Conservation (phyloP, 2,888 invertebrate genomes). For the Brachypterus glaber region DNA sequence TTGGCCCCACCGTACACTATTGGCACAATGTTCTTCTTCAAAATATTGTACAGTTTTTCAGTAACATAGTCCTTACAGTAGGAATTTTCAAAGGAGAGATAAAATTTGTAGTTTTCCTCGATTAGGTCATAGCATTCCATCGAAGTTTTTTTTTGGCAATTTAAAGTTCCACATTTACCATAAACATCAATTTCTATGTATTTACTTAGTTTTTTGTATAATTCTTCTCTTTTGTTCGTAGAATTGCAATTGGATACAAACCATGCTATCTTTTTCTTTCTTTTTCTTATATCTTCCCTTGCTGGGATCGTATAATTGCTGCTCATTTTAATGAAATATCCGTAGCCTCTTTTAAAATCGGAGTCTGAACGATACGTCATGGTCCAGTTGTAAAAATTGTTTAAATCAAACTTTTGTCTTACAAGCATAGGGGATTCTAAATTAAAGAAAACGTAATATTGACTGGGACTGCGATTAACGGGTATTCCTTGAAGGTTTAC, state of each 20-base stretch:
- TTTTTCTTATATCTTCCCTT: constrained; percentile 24
- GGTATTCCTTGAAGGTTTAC: constrained; percentile 32
- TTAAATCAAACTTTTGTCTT: constrained; percentile 22
- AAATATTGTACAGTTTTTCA: constrained; percentile 50
- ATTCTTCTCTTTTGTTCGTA: constrained; percentile 38
- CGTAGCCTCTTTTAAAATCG: constrained; percentile 38
- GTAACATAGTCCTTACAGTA: constrained; percentile 56
- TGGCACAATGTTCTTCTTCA: constrained; percentile 52
- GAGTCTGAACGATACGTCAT: constrained; percentile 43
- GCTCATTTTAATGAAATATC: constrained; percentile 16
- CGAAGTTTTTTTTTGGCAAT: constrained; percentile 26
- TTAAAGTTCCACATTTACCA: constrained; percentile 49
- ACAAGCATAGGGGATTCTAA: constrained; percentile 41
- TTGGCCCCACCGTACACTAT: constrained; percentile 57
- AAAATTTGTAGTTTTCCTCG: constrained; percentile 57
- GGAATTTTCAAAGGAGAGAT: constrained; percentile 63
- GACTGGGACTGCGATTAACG: constrained; percentile 32
- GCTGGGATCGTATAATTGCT: constrained; percentile 22
- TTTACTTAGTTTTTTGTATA: constrained; percentile 44
- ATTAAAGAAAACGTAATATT: constrained; percentile 45
- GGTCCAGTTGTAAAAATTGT: constrained; percentile 47
- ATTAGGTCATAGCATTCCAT: constrained; percentile 41
- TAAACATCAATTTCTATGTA: constrained; percentile 52
- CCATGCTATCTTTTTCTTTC: constrained; percentile 47
- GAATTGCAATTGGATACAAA: constrained; percentile 48